phyloP scores from a whole-genome alignment of 2,888 invertebrate species.

The Ornithoptera priamus region DNA sequence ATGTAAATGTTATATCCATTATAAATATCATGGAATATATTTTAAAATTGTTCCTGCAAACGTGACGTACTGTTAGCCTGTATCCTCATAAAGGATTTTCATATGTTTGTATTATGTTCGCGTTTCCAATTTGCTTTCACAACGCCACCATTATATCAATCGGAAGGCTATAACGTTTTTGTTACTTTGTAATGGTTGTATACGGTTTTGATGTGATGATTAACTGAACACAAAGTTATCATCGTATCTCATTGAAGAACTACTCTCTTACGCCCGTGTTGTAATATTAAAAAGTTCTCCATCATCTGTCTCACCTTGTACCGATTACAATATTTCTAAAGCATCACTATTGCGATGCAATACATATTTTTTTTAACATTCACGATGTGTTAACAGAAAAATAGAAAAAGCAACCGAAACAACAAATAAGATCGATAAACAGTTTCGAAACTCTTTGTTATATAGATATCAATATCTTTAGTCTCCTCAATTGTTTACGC shows the following conservation, averaged over 20 bases:
- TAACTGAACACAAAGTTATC: neutral
- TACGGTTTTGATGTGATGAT: neutral
- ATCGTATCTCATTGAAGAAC: neutral
- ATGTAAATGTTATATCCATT: neutral
- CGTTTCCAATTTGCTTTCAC: too few relatives aligned
- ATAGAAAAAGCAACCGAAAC: neutral
- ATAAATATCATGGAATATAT: neutral
- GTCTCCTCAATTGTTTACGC: neutral
- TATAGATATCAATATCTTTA: too few relatives aligned
- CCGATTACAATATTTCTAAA: slow-evolving; percentile 14
- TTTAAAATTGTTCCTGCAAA: neutral
- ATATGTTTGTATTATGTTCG: neutral
- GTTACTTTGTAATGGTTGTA: neutral
- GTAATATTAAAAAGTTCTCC: slow-evolving; percentile 3
- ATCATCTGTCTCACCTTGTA: slow-evolving; percentile 16
- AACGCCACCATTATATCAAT: too few relatives aligned
- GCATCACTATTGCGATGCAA: slow-evolving; percentile 12
- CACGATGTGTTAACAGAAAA: neutral
- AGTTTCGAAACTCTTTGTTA: too few relatives aligned
- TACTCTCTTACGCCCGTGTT: slow-evolving; percentile 6
- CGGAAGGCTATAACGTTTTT: neutral
- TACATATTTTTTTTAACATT: neutral
- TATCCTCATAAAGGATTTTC: neutral
- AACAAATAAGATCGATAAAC: neutral
- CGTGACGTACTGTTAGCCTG: neutral